A percentile compares a stretch with the other conserved stretches of the same genome.
Conservation (phyloP, 2,888 invertebrate genomes). For the Pyrgus malvae region DNA sequence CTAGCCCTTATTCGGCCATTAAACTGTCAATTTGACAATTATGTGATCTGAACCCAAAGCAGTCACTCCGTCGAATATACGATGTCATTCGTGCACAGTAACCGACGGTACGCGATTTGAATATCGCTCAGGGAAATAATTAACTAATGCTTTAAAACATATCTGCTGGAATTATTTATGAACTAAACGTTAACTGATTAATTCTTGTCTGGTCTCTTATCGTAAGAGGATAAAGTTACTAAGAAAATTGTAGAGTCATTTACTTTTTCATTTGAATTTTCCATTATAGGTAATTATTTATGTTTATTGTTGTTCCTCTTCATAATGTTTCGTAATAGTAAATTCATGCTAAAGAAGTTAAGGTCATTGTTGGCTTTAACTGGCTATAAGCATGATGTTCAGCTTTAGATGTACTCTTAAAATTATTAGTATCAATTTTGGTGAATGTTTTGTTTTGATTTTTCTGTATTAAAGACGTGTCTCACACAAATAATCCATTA, state of each 20-base stretch:
- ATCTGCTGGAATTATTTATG: conserved; percentile 8
- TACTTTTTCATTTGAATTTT: too few species aligned
- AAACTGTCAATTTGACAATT: conserved; percentile 49
- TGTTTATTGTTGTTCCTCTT: not conserved
- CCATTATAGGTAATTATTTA: too few species aligned
- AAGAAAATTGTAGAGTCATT: not conserved
- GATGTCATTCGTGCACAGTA: conserved; percentile 22
- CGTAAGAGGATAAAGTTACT: not conserved
- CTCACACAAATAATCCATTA: too few species aligned
- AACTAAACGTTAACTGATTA: conserved; percentile 1
- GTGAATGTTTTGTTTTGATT: too few species aligned
- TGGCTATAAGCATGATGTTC: too few species aligned
- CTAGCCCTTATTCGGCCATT: conserved; percentile 32
- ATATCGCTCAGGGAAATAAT: conserved; percentile 8
- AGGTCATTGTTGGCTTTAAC: too few species aligned
- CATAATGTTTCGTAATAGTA: too few species aligned
- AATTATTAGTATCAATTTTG: too few species aligned
- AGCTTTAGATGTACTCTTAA: too few species aligned
- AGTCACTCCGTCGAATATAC: conserved; percentile 40
- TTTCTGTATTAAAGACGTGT: too few species aligned
- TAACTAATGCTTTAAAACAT: conserved; percentile 5
- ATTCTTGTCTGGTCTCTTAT: conserved; percentile 3
- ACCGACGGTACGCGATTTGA: conserved; percentile 10
- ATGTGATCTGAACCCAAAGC: conserved; percentile 40
- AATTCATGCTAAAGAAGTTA: too few species aligned